phyloP scores from a whole-genome alignment of 2,888 invertebrate species.

The Calliphora vomitoria region DNA sequence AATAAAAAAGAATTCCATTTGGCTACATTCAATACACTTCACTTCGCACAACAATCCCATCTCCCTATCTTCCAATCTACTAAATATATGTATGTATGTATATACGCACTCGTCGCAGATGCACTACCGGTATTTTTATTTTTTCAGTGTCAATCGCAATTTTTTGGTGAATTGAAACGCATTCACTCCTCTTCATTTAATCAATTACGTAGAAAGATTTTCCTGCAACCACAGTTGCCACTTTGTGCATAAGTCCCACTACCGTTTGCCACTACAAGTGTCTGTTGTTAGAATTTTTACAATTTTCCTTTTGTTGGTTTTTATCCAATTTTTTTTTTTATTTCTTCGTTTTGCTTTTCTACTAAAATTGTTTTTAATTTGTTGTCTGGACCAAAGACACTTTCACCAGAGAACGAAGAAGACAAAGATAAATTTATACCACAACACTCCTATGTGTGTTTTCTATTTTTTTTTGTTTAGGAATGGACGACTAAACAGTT shows the following conservation, averaged over 20 bases:
- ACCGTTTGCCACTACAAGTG: slow-evolving; percentile 14
- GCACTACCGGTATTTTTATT: neutral
- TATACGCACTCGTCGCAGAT: neutral
- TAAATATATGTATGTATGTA: neutral
- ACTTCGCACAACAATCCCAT: neutral
- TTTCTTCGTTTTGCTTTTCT: neutral
- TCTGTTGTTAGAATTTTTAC: slow-evolving; percentile 8
- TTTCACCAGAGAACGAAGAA: neutral
- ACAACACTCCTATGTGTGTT: neutral
- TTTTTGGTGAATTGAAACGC: slow-evolving; percentile 12
- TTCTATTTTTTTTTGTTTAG: neutral
- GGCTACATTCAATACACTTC: neutral
- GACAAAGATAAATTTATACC: neutral
- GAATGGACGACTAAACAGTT: neutral
- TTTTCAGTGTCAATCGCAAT: slow-evolving; percentile 4
- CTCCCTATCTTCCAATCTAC: neutral
- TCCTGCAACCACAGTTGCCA: neutral
- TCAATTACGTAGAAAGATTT: slow-evolving; percentile 22
- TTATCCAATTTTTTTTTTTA: neutral
- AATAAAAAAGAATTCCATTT: neutral
- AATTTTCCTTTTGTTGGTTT: slow-evolving; percentile 8
- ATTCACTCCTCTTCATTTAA: slow-evolving; percentile 18
- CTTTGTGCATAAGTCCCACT: slow-evolving; percentile 7
- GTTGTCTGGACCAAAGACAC: slow-evolving; percentile 11
- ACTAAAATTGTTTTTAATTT: slow-evolving; percentile 20